A percentile compares a stretch with the other conserved stretches of the same genome.
Conservation (phyloP, 2,888 invertebrate genomes). For the Spilosoma lubricipeda region DNA sequence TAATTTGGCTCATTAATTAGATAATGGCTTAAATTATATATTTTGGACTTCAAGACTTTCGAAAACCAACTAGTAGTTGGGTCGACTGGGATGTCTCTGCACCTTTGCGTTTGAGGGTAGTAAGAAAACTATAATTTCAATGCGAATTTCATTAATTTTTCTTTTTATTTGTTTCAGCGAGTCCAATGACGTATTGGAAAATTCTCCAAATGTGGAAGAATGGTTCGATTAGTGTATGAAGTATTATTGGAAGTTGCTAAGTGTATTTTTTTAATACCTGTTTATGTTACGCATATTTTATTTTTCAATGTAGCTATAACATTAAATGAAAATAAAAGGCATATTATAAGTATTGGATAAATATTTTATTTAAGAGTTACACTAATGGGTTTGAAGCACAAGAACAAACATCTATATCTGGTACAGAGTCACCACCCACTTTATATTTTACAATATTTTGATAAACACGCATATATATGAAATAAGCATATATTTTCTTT, state of each 20-base stretch:
- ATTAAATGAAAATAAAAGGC: slow-evolving; percentile 55
- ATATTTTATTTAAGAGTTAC: slow-evolving; percentile 84
- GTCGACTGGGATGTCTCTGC: no score
- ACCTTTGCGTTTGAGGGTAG: neutral
- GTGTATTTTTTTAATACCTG: slow-evolving; percentile 29
- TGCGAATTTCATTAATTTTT: slow-evolving; percentile 1
- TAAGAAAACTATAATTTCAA: neutral
- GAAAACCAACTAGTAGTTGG: no score
- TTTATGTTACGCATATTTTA: neutral
- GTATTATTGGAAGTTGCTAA: slow-evolving; percentile 25
- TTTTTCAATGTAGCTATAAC: neutral
- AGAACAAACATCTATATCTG: slow-evolving; percentile 76
- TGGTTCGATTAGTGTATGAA: slow-evolving; percentile 86
- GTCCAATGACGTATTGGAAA: slow-evolving; percentile 93
- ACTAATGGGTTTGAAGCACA: slow-evolving; percentile 80
- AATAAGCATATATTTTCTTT: slow-evolving; percentile 70
- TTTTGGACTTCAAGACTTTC: no score
- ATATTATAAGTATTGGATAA: slow-evolving; percentile 76
- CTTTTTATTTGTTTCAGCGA: slow-evolving; percentile 87
- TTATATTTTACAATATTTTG: slow-evolving; percentile 71
- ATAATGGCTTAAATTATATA: no score
- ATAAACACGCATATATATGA: slow-evolving; percentile 68
- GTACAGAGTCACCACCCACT: slow-evolving; percentile 71
- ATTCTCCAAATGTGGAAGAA: slow-evolving; percentile 94
- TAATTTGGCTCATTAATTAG: no score